These are phyloP conservation scores for Leptothorax acervorum DNA, from an alignment of 2,888 invertebrate genomes.

Conservation along the genomic window DNA sequence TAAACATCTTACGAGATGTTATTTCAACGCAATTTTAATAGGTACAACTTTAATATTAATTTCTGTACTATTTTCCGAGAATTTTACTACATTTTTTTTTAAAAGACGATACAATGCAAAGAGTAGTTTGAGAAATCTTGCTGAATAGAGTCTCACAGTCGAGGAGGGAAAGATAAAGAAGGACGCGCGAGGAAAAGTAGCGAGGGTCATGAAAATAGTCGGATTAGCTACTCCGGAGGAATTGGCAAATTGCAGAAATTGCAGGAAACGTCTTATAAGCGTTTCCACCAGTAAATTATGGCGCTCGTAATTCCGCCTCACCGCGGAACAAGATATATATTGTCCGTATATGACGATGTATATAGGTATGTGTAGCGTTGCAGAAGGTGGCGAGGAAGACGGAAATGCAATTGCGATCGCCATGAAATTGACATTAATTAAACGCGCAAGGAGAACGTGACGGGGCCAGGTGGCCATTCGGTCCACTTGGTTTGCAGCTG, in stretches of 20 bases:
- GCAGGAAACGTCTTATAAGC: conserved; percentile 40
- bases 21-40: not conserved
- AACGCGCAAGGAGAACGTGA: too few relatives aligned
- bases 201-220: conserved; percentile 26
- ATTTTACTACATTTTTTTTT: not conserved
- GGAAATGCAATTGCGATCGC: too few relatives aligned
- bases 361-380: not conserved
- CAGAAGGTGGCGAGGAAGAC: too few relatives aligned
- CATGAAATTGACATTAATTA: too few relatives aligned
- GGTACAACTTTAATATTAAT: not conserved
- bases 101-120: not conserved
- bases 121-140: conserved; percentile 18
- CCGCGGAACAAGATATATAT: conserved; percentile 8
- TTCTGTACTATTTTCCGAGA: conserved; percentile 3
- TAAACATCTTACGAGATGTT: not conserved
- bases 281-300: conserved; percentile 50
- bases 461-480: too few relatives aligned
- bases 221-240: conserved; percentile 38
- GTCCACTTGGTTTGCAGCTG: too few relatives aligned
- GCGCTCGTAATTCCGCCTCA: conserved; percentile 37
- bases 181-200: not conserved
- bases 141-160: conserved; percentile 1
- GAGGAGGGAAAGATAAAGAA: not conserved
- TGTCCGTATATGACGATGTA: conserved; percentile 21
- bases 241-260: conserved; percentile 47